Evolutionary conservation across 2,113 vertebrate species (phyloP), one percentile per base, ranked within the genome.

Genomic region (Pelusios castaneus): DNA sequence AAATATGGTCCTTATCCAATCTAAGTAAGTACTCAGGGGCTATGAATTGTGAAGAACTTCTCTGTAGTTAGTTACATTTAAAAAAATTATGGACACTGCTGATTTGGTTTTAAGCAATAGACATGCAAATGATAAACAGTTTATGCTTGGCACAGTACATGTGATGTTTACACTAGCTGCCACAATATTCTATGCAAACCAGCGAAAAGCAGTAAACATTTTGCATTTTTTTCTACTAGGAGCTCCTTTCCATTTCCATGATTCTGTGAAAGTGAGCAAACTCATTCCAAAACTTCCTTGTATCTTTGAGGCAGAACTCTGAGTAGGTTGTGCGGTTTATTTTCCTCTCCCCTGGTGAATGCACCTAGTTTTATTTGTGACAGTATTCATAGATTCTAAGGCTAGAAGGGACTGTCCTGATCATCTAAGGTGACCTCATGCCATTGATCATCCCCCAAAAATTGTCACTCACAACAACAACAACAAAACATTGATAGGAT

Each of bases 31-130:
- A 38, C 77, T 80, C 54, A 82, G 77, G 93, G 86, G 51, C 56
- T 90, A 79, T 41, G 34, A 58, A 95, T 87, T 75, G 91, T 80
- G 92, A 92, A 80, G 92, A 85, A 83, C 51, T 73, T 89, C 91
- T 95, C 22, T 49, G 49, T 96, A 96, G 94, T 96, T 95, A 90
- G 84, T 88, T 87, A 95, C 92, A 83, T 87, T 97, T 95, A 97
- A 97, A 95, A 84, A 93, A 17, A 34, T 55, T 73, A 43, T 73
- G 34, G 9, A 45, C 13, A 77, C 41, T 58, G 52, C 52, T 85
- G 21, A n/a, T 58, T n/a, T 47, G 31, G 2, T 56, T 76, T 58
- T 77, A 34, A 56, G 29, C 10, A 43, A 56, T n/a, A 76, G 34
- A 41, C 25, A 52, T 73, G 13, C 60, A 73, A 17, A 22, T 47